Evolutionary conservation across 2,113 vertebrate genomes (phyloP).

Genomic region (Formicarius rufipectus): DNA sequence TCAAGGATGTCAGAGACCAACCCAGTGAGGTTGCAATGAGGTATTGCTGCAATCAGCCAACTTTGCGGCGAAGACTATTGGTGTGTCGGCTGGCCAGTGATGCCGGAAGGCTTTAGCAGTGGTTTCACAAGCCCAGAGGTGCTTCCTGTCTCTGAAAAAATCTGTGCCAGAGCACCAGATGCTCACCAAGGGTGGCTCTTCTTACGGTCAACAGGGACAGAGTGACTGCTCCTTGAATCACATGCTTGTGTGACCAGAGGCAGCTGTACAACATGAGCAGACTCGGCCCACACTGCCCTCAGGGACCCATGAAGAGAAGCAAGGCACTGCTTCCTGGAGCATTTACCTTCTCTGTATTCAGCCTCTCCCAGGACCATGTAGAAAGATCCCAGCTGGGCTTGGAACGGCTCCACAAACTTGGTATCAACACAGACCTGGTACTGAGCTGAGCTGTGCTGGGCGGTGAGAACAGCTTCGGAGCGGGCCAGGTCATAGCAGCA

Average conservation of each 20-base stretch:
- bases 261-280: not conserved
- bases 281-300: not conserved
- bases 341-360: slow-evolving; percentile 81
- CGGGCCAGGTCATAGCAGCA: slow-evolving; percentile 74
- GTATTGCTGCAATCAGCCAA: not conserved
- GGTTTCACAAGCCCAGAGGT: not conserved
- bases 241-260: accelerated
- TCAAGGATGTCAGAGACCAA: slow-evolving; percentile 2
- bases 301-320: not conserved
- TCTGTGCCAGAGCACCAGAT: not conserved
- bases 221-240: not conserved
- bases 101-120: not conserved
- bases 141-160: not conserved
- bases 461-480: slow-evolving; percentile 78
- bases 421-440: slow-evolving; percentile 80
- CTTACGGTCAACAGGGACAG: not conserved
- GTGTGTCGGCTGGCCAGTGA: not conserved
- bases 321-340: not conserved
- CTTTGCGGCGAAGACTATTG: accelerated
- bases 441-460: slow-evolving; percentile 74
- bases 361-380: slow-evolving; percentile 89
- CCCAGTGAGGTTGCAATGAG: not conserved
- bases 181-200: not conserved
- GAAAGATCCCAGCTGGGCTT: slow-evolving; percentile 81
- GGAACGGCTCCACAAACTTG: slow-evolving; percentile 88